Percentiles rank a stretch among this genome's conserved stretches.
Evolutionary conservation across 2,888 invertebrate genomes (phyloP).

Genomic region (Axea sp.): DNA sequence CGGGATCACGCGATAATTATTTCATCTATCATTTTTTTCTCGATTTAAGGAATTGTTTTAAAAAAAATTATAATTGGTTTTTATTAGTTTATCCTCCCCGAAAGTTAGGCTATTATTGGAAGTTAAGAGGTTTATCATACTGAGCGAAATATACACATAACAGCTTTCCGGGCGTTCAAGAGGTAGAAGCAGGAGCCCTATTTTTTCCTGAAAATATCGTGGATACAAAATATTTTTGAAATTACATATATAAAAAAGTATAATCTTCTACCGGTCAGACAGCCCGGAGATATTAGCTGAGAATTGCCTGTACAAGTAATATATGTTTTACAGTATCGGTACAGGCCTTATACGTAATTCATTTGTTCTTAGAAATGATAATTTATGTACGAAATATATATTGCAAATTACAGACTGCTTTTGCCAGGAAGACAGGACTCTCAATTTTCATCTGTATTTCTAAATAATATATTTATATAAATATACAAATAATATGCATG

Average conservation of each 20-base stretch:
- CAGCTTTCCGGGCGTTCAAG: conserved; percentile 67
- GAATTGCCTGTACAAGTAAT: conserved; percentile 58
- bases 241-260: conserved; percentile 23
- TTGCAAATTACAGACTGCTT: conserved; percentile 63
- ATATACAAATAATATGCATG: conserved; percentile 69
- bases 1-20: conserved; percentile 44
- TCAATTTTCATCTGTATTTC: conserved; percentile 66
- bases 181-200: conserved; percentile 60
- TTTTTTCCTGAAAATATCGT: too few relatives aligned
- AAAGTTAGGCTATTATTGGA: conserved; percentile 56
- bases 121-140: conserved; percentile 54
- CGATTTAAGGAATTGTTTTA: background rate
- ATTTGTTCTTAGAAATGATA: conserved; percentile 52
- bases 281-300: conserved; percentile 63
- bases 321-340: conserved; percentile 52
- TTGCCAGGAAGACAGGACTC: conserved; percentile 70
- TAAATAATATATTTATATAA: conserved; percentile 67
- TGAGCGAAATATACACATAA: conserved; percentile 62
- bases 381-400: conserved; percentile 43
- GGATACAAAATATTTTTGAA: conserved; percentile 20
- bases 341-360: conserved; percentile 52
- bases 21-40: conserved; percentile 2
- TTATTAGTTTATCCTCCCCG: conserved; percentile 40
- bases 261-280: conserved; percentile 68
- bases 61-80: too few relatives aligned